Base-by-base conservation (phyloP, 2,888 invertebrate species). In the Drosophila antonietae region DNA sequence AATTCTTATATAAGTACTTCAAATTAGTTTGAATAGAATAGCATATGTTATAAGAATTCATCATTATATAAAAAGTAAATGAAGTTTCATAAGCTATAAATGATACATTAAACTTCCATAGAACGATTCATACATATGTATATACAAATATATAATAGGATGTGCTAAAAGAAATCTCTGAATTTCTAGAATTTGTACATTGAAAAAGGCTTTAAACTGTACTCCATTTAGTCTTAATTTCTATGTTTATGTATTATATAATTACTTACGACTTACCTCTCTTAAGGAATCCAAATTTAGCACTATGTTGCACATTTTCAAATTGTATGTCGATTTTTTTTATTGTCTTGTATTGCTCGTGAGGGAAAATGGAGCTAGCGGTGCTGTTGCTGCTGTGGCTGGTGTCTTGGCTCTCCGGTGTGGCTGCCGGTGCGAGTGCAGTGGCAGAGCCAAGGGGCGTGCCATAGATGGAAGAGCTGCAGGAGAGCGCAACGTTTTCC, bases 251-350 rank as follows among this genome's bases (percentile, higher is more conserved):
- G 14, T 28, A 33, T 15, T 18, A 10, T 51, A 46, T 20, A 28
- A 1, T 0, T 2, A n/a, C 12, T 39, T 33, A 2, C 43, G 20
- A 61, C 90, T 84, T 62, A 92, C 92, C 90, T 80, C 86, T 88
- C 67, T 82, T 90, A 39, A 93, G 85, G 65, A 92, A 80, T 37
- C 92, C 93, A 43, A 88, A 79, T 60, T 83, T 91, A 7, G 74
- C 82, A 62, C 84, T 86, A 66, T 88, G 92, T 9, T 78, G 74
- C 43, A 93, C 81, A 77, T 92, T 90, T 10, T 91, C 85, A 73
- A 92, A 92, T 33, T 90, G 90, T 37, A 92, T 90, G 66, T 92
- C 87, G 37, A 92, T 70, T 61, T 84, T 87, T 64, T 91, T 90
- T 59, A 86, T 81, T 66, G 84, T 75, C 61, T 78, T 88, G 66